Percentiles rank a stretch among this genome's conserved stretches.
Conservation (phyloP, 1,140 invertebrate genomes). For the Tigriopus japonicus region DNA sequence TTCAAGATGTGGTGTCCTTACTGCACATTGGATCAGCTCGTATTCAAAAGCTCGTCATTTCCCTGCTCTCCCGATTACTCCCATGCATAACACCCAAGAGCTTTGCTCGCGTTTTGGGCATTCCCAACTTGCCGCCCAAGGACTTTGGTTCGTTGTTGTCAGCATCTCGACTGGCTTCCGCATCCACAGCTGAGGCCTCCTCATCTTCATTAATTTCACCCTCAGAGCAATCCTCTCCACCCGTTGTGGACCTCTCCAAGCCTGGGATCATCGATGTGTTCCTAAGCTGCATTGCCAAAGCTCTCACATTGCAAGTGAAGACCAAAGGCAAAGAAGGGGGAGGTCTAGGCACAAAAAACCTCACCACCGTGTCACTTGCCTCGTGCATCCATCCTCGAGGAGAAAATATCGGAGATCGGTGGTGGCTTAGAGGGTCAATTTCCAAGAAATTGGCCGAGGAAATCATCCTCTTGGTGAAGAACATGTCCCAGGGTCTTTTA, state of each 20-base stretch:
- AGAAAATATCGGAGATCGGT: conserved; percentile 35
- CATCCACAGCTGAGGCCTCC: neutral
- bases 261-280: conserved; percentile 58
- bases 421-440: conserved; percentile 70
- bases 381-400: conserved; percentile 37
- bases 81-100: conserved; percentile 52
- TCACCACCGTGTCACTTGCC: conserved; percentile 37
- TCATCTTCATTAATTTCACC: no score
- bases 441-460: conserved; percentile 62
- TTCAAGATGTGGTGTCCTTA: conserved; percentile 63
- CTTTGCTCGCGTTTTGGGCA: conserved; percentile 43
- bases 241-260: conserved; percentile 22
- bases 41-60: conserved; percentile 74
- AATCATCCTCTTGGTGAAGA: conserved; percentile 65
- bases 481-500: conserved; percentile 59
- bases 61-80: conserved; percentile 56
- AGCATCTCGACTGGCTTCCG: conserved; percentile 11
- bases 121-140: conserved; percentile 45
- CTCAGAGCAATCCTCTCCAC: no score
- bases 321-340: conserved; percentile 2
- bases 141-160: conserved; percentile 46
- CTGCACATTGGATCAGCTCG: conserved; percentile 82
- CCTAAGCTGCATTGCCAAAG: conserved; percentile 63
- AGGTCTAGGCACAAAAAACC: conserved; percentile 33
- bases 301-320: conserved; percentile 53